Conservation (phyloP, 2,888 invertebrate species). For the Eristalinus aeneus region DNA sequence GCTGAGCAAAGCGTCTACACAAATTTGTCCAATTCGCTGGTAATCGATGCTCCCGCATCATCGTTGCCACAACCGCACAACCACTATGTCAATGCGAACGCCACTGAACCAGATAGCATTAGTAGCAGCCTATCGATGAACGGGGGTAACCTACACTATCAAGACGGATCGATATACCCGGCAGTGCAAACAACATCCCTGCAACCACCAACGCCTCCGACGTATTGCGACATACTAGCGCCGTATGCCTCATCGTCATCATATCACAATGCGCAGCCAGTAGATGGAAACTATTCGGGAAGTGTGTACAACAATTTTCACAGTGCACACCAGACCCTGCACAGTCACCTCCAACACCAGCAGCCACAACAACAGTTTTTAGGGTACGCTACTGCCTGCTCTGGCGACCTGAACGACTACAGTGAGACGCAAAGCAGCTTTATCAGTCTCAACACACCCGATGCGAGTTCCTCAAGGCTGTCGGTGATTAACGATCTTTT, state of each 20-base stretch:
- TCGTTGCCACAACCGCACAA: conserved; percentile 43
- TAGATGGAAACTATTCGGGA: conserved; percentile 24
- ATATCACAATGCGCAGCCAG: conserved; percentile 71
- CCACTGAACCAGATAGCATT: conserved; percentile 41
- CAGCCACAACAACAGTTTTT: conserved; percentile 57
- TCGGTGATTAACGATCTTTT: conserved; percentile 79
- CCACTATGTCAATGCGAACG: conserved; percentile 57
- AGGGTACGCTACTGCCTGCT: conserved; percentile 72
- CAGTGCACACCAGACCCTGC: conserved; percentile 33
- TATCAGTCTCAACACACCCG: conserved; percentile 76
- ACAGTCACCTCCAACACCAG: conserved; percentile 32
- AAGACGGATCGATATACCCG: conserved; percentile 60
- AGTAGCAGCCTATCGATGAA: conserved; percentile 36
- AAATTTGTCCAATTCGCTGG: conserved; percentile 13
- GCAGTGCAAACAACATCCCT: conserved; percentile 41
- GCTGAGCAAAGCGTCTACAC: conserved; percentile 39
- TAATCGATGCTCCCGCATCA: conserved; percentile 20
- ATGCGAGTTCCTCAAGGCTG: conserved; percentile 77
- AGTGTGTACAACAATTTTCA: conserved; percentile 49
- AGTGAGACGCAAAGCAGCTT: conserved; percentile 72
- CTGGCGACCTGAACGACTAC: conserved; percentile 59
- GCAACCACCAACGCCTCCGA: conserved; percentile 72
- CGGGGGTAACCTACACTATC: conserved; percentile 54
- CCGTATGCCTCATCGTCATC: conserved; percentile 69
- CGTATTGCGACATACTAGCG: conserved; percentile 77